These are phyloP conservation scores for Ectemnius continuus DNA, from an alignment of 2,888 invertebrate species.

Conservation along the genomic window DNA sequence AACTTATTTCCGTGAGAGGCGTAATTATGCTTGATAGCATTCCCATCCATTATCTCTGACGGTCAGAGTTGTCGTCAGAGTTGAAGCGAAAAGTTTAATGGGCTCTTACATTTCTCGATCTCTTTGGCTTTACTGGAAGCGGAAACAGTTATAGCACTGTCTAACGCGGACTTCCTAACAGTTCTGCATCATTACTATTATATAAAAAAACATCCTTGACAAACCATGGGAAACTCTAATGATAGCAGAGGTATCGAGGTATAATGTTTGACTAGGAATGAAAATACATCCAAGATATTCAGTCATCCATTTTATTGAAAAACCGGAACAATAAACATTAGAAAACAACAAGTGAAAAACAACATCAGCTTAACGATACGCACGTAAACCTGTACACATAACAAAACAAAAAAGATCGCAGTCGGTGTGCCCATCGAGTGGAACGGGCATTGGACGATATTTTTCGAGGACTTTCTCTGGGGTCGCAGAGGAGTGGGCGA, in stretches of 20 bases:
- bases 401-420: conserved; percentile 40
- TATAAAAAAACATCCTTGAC: background rate
- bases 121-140: too few species aligned
- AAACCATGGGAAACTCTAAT: background rate
- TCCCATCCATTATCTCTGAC: too few species aligned
- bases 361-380: conserved; percentile 26
- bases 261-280: background rate
- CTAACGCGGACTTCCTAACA: background rate
- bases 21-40: too few species aligned
- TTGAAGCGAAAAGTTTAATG: too few species aligned
- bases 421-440: conserved; percentile 17
- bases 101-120: too few species aligned
- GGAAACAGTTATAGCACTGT: background rate
- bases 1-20: too few species aligned
- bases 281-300: conserved; percentile 1
- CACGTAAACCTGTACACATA: conserved; percentile 45
- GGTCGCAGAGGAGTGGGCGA: background rate
- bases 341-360: conserved; percentile 37
- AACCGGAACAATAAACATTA: conserved; percentile 44
- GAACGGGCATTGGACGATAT: conserved; percentile 28
- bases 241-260: background rate
- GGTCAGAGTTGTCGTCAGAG: too few species aligned
- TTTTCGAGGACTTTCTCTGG: conserved; percentile 48
- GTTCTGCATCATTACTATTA: background rate
- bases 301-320: conserved; percentile 59